phyloP scores from a whole-genome alignment of 2,797 vertebrate genomes.

The Sebastes taczanowskii region DNA sequence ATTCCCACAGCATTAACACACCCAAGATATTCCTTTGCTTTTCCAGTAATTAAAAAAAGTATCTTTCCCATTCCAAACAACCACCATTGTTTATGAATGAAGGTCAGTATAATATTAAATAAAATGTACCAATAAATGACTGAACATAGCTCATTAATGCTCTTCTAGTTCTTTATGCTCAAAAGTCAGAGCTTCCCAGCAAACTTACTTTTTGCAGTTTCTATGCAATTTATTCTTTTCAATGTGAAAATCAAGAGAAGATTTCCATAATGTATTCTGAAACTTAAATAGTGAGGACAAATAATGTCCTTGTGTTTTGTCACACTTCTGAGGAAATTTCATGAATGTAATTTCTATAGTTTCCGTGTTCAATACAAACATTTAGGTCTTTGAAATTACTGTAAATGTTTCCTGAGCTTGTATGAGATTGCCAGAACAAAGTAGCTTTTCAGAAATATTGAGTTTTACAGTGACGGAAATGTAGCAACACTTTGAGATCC shows the following conservation, averaged over 20 bases:
- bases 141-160: background rate
- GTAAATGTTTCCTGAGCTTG: constrained; percentile 1
- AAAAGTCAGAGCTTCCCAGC: background rate
- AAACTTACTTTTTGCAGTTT: background rate
- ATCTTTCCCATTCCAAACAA: background rate
- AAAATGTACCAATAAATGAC: background rate
- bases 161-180: background rate
- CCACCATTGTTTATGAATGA: background rate
- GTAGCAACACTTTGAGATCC: constrained; percentile 18
- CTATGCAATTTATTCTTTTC: background rate
- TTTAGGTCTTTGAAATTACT: background rate
- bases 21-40: background rate
- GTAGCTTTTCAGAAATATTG: constrained; percentile 13
- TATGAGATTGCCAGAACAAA: constrained; percentile 8
- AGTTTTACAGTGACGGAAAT: constrained; percentile 7
- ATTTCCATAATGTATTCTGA: background rate
- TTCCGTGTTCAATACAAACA: background rate
- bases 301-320: background rate
- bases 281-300: background rate
- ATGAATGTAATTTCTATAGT: no score
- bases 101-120: background rate
- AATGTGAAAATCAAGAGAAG: background rate
- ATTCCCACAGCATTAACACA: background rate
- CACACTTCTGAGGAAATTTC: background rate
- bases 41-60: background rate